These are phyloP conservation scores for Chamaea fasciata DNA, from an alignment of 2,113 vertebrate genomes.

Conservation along the genomic window DNA sequence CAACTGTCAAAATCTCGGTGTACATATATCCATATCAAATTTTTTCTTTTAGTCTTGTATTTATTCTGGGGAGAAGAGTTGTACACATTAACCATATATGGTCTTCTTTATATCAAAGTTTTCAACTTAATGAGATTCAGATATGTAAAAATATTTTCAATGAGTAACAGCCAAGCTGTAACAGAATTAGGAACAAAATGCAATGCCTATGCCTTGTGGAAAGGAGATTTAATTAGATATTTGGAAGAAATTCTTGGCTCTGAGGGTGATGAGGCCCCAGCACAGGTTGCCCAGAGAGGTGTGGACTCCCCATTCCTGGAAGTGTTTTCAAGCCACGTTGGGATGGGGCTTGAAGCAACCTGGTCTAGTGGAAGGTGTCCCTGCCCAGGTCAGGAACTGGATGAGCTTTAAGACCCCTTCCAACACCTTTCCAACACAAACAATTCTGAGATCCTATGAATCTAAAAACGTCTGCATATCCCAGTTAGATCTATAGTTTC, in stretches of 20 bases:
- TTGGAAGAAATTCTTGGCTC: neutral
- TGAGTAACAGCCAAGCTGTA: neutral
- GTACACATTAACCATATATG: neutral
- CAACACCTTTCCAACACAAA: neutral
- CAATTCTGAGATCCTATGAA: neutral
- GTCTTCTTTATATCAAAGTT: neutral
- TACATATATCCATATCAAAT: neutral
- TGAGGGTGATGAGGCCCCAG: neutral
- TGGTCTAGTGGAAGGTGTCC: neutral
- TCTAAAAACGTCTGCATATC: neutral
- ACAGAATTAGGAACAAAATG: neutral
- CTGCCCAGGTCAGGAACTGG: neutral
- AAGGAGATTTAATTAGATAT: neutral
- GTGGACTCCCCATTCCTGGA: neutral
- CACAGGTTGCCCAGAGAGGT: neutral
- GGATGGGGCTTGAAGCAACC: neutral
- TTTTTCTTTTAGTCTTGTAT: neutral
- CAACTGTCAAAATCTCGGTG: neutral
- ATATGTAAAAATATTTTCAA: neutral
- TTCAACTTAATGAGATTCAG: neutral
- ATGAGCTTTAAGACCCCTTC: neutral
- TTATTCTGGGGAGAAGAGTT: neutral
- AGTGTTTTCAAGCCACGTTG: neutral
- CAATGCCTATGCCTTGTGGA: neutral
- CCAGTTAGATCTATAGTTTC: neutral